Evolutionary conservation across 2,888 invertebrate species (phyloP), one percentile per base, ranked within the genome.

Genomic region (Lacanobia oleracea): DNA sequence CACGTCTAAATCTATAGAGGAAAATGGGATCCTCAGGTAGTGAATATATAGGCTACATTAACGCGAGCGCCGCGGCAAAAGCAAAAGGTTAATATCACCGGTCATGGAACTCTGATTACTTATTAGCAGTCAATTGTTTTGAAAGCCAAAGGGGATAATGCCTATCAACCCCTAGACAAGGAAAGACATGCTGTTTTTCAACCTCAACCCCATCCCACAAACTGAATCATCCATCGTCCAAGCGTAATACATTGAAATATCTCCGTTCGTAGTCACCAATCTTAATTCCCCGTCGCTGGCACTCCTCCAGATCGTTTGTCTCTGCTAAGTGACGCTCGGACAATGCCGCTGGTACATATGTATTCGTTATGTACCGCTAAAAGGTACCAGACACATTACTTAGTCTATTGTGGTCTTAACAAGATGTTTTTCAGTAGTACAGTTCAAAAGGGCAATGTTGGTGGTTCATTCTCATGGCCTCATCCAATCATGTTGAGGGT

Each of bases 251-350:
- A 77, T 80, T 77, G 77, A 80, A 80, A 82, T 74, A 84, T 76
- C 71, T 74, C 48, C 27, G 75, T 67, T 57, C 68, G 61, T 67
- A 81, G 84, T 81, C 81, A 81, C 86, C 73, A 81, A 83, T 83
- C 84, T 83, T 79, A 83, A 83, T 85, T 84, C 79, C 69, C 78
- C 75, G 77, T 80, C 82, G 69, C 79, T 86, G 84, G 85, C 85
- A 75, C 71, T 67, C 48, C 66, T 84, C 84, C 86, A 85, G 79
- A 69, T 79, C 81, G 69, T 85, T 82, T 82, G 78, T 85, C 86
- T 82, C 56, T 57, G 63, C 79, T 86, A 84, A 86, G 82, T 84
- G 86, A 82, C 82, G 77, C 74, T 86, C 74, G 78, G 85, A 84
- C 84, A 79, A 84, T 72, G 67, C 74, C 76, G 68, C 75, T 67